Evolutionary conservation across 2,113 vertebrate genomes (phyloP), one percentile per base, ranked within the genome.

Genomic region (Scalopus aquaticus): DNA sequence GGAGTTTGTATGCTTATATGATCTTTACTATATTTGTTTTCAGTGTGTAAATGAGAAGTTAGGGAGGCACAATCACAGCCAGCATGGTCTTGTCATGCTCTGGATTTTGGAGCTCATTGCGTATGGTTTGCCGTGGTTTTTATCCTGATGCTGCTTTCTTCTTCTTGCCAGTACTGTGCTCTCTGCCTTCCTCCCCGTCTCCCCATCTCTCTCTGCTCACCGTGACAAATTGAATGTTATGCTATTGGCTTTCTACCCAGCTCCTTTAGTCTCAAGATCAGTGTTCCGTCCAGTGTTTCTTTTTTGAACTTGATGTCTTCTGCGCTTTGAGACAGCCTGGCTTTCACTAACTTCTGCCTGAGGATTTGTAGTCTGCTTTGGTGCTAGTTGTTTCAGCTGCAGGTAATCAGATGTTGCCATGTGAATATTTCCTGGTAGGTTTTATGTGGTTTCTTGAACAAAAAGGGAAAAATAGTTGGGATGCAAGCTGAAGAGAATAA

Each of bases 401-500:
- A 79, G 19, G 76, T 93, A 87, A 77, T 64, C 6, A 3, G 5
- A 10, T n/a, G 9, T 37, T 96, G 51, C n/a, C 64, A 35, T 60
- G 39, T 67, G 37, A 92, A 51, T 90, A 80, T 88, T 88, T 96
- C 49, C 58, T 93, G 60, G 58, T 82, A 85, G 20, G 12, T 94
- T 58, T 82, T 79, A 67, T 79, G 35, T 74, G 20, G 46, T 56
- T 94, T 85, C 56, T 85, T 91, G n/a, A 93, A 81, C 35, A 83
- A 84, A 96, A 88, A 85, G n/a, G 67, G 35, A 94, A 91, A 88
- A 87, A 11, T 65, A 78, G 28, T 69, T 86, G 16, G 44, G 60
- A 42, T 92, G 42, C 6, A 37, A 67, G 30, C 32, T 72, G 81
- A 91, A 78, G n/a, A 77, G 19, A 46, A 58, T 54, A 76, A 79